These are phyloP conservation scores for Diglossa cyanea DNA, from an alignment of 2,797 vertebrate species.

Conservation along the genomic window DNA sequence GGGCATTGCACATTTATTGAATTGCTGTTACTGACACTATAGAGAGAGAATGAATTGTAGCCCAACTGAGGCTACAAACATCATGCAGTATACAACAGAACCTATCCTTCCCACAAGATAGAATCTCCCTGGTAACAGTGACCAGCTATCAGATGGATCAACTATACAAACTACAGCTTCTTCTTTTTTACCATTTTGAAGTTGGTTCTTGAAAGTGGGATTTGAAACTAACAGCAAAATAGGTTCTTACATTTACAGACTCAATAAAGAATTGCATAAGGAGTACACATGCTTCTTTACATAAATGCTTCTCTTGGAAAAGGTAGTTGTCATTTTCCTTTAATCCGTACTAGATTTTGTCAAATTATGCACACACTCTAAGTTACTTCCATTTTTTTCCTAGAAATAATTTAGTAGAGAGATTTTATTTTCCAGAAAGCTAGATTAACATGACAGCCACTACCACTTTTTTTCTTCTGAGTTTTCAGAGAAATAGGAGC, in stretches of 20 bases:
- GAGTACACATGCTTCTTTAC: neutral
- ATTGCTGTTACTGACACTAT: neutral
- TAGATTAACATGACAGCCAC: neutral
- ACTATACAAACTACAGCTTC: neutral
- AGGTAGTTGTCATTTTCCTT: neutral
- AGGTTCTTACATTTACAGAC: neutral
- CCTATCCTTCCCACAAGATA: accelerated
- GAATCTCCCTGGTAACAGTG: neutral
- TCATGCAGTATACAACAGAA: neutral
- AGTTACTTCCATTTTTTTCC: neutral
- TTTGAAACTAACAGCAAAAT: neutral
- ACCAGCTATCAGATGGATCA: neutral
- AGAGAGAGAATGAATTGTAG: neutral
- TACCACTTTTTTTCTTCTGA: neutral
- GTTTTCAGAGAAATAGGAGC: neutral
- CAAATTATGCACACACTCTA: accelerated
- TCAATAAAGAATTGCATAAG: neutral
- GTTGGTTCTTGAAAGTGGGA: neutral
- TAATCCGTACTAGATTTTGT: neutral
- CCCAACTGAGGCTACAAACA: neutral
- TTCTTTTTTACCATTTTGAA: neutral
- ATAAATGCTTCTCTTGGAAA: neutral
- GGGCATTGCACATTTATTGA: neutral
- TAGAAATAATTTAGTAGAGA: neutral
- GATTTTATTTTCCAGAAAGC: neutral